A percentile compares a stretch with the other conserved stretches of the same genome.
Conservation (phyloP, 2,888 invertebrate species). For the Halocaridina rubra region DNA sequence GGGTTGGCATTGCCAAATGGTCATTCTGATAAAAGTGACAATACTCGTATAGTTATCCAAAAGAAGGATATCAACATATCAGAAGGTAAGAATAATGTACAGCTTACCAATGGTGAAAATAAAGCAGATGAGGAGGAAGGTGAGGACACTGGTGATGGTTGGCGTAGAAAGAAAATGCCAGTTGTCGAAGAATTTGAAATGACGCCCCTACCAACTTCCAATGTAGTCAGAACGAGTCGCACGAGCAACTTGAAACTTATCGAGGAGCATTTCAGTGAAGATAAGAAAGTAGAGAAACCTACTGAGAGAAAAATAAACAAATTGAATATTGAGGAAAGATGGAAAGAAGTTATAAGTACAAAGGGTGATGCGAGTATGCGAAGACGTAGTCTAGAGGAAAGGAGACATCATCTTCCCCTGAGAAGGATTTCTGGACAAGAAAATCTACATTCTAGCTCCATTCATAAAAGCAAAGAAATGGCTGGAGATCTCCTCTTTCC, state of each 20-base stretch:
- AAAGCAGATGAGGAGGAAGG: not conserved
- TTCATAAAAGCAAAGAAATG: not conserved
- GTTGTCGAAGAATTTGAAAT: not conserved
- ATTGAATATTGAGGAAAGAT: not conserved
- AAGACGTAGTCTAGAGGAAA: not conserved
- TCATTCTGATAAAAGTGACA: too few species aligned
- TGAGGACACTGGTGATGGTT: not conserved
- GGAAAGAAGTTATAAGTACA: not conserved
- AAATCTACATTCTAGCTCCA: not conserved
- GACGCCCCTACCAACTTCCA: not conserved
- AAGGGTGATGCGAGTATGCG: not conserved
- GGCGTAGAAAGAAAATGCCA: not conserved
- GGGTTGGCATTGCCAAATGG: not conserved
- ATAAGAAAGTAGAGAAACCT: not conserved
- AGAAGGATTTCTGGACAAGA: slow-evolving; percentile 22
- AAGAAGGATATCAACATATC: not conserved
- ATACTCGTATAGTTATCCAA: too few species aligned
- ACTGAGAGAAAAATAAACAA: not conserved
- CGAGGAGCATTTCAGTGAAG: not conserved
- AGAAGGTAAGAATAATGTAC: not conserved
- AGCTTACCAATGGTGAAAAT: not conserved
- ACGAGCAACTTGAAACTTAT: not conserved
- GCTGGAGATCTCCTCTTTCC: slow-evolving; percentile 21
- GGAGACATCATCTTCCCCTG: slow-evolving; percentile 4
- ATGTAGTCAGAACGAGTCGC: not conserved